phyloP scores from a whole-genome alignment of 2,797 vertebrate species.

The Danio aesculapii region DNA sequence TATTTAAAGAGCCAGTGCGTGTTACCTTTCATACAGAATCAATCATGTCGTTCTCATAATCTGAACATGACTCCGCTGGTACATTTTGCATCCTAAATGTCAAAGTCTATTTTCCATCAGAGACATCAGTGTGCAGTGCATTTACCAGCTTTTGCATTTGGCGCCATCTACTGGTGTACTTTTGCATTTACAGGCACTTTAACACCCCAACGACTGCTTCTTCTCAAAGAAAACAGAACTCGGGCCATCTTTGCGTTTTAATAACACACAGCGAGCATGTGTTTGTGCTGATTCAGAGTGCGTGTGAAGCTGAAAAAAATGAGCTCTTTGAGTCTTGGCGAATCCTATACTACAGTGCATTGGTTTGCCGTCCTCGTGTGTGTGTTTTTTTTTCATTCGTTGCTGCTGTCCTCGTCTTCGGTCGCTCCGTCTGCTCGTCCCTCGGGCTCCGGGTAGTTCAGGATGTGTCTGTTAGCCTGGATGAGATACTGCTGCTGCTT shows the following conservation, averaged over 20 bases:
- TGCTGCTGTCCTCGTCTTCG: conserved; percentile 72
- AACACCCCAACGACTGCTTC: neutral
- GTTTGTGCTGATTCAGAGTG: conserved; percentile 10
- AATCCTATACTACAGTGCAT: conserved; percentile 29
- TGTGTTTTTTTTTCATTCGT: conserved; percentile 62
- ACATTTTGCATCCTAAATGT: neutral
- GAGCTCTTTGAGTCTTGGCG: neutral
- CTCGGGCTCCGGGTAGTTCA: conserved; percentile 73
- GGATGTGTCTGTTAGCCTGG: conserved; percentile 78
- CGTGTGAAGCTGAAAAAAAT: conserved; percentile 5
- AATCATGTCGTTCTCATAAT: neutral
- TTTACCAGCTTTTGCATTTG: conserved; percentile 9
- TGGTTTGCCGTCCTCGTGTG: conserved; percentile 23
- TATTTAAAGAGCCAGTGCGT: conserved; percentile 15
- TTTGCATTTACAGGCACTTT: conserved; percentile 34
- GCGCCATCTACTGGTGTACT: conserved; percentile 5
- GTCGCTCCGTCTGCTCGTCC: conserved; percentile 35
- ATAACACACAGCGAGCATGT: conserved; percentile 15
- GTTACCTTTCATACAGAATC: neutral
- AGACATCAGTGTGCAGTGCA: conserved; percentile 19
- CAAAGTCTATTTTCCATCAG: conserved; percentile 18
- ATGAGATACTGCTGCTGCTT: conserved; percentile 81
- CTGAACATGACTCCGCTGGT: neutral
- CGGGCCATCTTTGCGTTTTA: neutral
- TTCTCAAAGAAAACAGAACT: neutral